These are phyloP conservation scores for Brachyalestes nurse DNA, from an alignment of 2,797 vertebrate species.

Conservation along the genomic window DNA sequence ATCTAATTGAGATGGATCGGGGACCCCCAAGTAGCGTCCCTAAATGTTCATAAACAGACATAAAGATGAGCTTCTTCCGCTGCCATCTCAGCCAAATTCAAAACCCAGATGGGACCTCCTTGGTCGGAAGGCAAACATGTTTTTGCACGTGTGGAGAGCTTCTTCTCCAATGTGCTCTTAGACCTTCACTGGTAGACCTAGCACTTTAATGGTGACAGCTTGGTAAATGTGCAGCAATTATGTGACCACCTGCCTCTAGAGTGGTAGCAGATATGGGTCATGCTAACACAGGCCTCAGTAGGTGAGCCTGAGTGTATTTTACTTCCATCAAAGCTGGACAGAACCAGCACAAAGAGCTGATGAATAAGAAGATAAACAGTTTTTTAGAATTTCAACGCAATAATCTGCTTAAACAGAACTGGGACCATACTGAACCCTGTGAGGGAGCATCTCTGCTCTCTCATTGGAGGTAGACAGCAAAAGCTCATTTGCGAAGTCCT, in stretches of 20 bases:
- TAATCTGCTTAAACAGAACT: slow-evolving; percentile 27
- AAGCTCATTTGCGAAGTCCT: slow-evolving; percentile 46
- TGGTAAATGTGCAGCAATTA: background rate
- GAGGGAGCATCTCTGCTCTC: slow-evolving; percentile 44
- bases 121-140: too few relatives aligned
- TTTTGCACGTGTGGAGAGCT: background rate
- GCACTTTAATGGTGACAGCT: background rate
- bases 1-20: too few relatives aligned
- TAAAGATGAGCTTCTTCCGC: too few relatives aligned
- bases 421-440: slow-evolving; percentile 42
- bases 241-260: slow-evolving; percentile 38
- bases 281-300: slow-evolving; percentile 30
- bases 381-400: background rate
- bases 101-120: too few relatives aligned
- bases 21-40: too few relatives aligned
- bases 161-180: background rate
- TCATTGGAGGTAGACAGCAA: slow-evolving; percentile 38
- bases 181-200: background rate
- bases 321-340: slow-evolving; percentile 44
- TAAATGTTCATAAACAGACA: too few relatives aligned
- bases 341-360: slow-evolving; percentile 38
- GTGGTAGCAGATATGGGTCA: slow-evolving; percentile 40
- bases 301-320: slow-evolving; percentile 47
- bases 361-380: slow-evolving; percentile 34
- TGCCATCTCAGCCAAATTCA: too few relatives aligned